Percentiles rank a stretch among this genome's conserved stretches.
Evolutionary conservation across 2,888 invertebrate species (phyloP).

Genomic region (Parasteatoda lunata): DNA sequence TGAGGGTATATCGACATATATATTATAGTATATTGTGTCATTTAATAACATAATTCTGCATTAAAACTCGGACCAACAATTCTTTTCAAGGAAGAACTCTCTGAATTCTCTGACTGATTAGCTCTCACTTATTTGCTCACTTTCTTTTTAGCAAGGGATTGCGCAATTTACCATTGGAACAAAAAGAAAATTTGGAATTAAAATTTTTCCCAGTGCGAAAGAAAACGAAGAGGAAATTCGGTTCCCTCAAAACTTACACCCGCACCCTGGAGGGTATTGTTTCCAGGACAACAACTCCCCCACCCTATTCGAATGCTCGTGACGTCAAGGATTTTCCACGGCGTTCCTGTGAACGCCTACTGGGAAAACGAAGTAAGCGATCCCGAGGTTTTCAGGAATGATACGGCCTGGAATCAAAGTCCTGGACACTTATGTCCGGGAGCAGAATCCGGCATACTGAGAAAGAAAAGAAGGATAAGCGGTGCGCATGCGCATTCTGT

Average conservation of each 20-base stretch:
- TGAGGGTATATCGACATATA: too few relatives aligned
- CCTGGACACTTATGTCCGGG: background rate
- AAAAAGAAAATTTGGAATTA: too few relatives aligned
- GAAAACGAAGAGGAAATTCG: background rate
- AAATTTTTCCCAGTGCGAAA: background rate
- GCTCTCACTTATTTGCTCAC: too few relatives aligned
- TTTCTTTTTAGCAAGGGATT: too few relatives aligned
- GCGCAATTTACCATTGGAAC: too few relatives aligned
- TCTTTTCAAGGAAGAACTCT: too few relatives aligned
- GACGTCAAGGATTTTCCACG: background rate
- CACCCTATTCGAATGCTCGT: background rate
- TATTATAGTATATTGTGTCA: too few relatives aligned
- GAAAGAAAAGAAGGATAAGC: background rate
- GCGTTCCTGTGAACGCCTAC: background rate
- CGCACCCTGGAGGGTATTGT: background rate
- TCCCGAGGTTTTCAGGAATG: background rate
- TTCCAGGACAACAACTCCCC: constrained; percentile 2
- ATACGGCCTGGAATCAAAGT: background rate
- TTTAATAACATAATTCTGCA: too few relatives aligned
- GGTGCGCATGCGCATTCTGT: background rate
- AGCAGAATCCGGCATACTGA: constrained; percentile 5
- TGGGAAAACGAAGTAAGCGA: background rate
- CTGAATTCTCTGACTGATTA: too few relatives aligned
- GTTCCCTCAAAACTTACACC: background rate
- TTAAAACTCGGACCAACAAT: too few relatives aligned